phyloP scores from a whole-genome alignment of 2,113 vertebrate species.

The Tricholaema leucomelas region DNA sequence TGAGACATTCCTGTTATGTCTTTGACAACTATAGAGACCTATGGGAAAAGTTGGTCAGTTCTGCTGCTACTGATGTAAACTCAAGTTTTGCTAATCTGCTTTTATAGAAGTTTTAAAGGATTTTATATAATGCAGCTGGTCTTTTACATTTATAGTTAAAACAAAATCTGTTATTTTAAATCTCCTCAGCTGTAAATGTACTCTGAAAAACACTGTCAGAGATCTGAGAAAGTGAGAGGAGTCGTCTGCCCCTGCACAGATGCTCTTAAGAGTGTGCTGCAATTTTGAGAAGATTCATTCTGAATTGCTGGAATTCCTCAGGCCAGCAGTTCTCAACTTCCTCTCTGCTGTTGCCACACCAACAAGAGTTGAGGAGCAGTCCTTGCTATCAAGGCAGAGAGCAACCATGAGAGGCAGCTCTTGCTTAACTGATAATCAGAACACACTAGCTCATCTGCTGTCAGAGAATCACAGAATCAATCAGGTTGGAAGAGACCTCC shows the following conservation, averaged over 20 bases:
- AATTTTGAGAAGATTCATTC: constrained; percentile 64
- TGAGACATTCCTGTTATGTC: background rate
- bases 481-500: too few species aligned
- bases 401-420: background rate
- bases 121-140: constrained; percentile 54
- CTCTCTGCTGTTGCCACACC: constrained; percentile 45
- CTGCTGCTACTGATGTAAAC: constrained; percentile 5
- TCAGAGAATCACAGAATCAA: too few species aligned
- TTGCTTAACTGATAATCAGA: background rate
- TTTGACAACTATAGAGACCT: background rate
- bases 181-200: constrained; percentile 69
- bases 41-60: background rate
- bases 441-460: background rate
- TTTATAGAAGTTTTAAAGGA: constrained; percentile 46
- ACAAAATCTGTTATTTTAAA: constrained; percentile 71
- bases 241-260: constrained; percentile 70
- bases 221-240: constrained; percentile 72
- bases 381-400: background rate
- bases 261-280: constrained; percentile 58
- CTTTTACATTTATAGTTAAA: constrained; percentile 71
- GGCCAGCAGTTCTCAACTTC: constrained; percentile 63
- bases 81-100: constrained; percentile 21
- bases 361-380: constrained; percentile 15
- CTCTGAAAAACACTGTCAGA: constrained; percentile 68
- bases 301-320: constrained; percentile 64